A percentile compares a stretch with the other conserved stretches of the same genome.
Conservation (phyloP, 2,113 vertebrate species). For the Strix aluco region DNA sequence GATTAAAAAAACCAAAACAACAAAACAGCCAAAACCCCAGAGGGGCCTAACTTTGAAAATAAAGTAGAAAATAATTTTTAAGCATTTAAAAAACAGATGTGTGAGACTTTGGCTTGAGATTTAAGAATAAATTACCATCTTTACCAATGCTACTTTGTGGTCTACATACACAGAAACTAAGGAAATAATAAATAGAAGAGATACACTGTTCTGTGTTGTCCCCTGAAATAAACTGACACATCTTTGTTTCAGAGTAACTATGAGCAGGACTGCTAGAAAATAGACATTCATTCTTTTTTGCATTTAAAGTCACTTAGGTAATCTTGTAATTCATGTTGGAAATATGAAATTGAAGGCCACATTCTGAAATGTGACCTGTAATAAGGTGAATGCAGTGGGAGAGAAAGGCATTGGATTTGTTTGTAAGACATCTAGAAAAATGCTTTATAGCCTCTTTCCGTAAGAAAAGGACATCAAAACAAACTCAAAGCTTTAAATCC, state of each 20-base stretch:
- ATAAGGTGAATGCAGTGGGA: neutral
- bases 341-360: neutral
- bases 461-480: neutral
- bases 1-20: neutral
- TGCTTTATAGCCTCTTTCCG: neutral
- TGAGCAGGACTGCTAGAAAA: neutral
- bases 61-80: neutral
- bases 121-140: neutral
- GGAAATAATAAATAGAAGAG: neutral
- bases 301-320: neutral
- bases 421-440: neutral
- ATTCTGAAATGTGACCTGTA: neutral
- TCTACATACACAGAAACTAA: neutral
- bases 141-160: neutral
- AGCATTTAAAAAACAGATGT: neutral
- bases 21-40: neutral
- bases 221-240: neutral
- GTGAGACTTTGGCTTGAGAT: neutral
- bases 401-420: neutral
- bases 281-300: neutral
- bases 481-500: neutral
- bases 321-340: neutral
- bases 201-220: neutral
- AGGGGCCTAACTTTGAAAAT: neutral
- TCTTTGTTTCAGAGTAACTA: neutral